Evolutionary conservation across 2,113 vertebrate genomes (phyloP).

Genomic region (Enhydra lutris): DNA sequence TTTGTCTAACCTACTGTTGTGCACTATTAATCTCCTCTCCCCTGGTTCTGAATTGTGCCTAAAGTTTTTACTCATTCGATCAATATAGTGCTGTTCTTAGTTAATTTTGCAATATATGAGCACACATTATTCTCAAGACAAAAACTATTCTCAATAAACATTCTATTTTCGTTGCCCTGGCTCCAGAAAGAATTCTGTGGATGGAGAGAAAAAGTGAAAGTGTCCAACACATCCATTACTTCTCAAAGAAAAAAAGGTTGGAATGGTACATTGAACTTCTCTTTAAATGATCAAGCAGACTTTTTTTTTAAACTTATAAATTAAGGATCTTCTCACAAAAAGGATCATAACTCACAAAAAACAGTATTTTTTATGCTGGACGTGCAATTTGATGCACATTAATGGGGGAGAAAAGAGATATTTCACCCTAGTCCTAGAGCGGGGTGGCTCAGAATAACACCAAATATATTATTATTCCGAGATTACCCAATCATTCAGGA

Average conservation of each 20-base stretch:
- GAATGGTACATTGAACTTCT: background rate
- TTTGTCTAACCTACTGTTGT: background rate
- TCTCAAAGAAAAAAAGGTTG: background rate
- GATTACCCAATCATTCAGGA: background rate
- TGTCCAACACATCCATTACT: accelerated
- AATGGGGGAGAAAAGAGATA: background rate
- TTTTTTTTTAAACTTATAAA: background rate
- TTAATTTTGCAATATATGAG: background rate
- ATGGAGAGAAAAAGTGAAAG: background rate
- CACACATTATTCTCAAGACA: background rate
- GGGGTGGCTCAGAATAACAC: background rate
- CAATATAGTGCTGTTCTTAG: background rate
- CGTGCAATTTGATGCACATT: background rate
- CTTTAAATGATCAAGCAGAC: background rate
- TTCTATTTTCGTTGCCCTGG: background rate
- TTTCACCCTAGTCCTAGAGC: background rate
- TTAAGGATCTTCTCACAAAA: background rate
- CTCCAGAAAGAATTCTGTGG: background rate
- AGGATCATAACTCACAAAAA: too few species aligned
- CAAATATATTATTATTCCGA: background rate
- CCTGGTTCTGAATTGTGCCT: background rate
- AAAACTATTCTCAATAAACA: background rate
- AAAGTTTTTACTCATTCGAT: background rate
- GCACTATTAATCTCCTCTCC: too few species aligned
- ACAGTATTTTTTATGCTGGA: background rate